These are phyloP conservation scores for Choreutis nemorana DNA, from an alignment of 2,888 invertebrate genomes.

Conservation along the genomic window DNA sequence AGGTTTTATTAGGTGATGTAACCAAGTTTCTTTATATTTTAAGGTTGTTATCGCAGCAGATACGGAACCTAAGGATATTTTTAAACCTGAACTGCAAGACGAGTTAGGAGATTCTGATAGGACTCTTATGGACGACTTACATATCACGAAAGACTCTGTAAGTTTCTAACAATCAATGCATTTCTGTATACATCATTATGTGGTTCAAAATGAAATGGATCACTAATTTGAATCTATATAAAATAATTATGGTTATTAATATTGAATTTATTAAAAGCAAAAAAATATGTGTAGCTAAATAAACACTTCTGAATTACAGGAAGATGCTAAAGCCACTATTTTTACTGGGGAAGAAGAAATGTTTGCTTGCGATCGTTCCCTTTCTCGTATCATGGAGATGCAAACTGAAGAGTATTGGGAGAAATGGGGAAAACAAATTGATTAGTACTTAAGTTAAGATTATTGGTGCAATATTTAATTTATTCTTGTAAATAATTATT, in stretches of 20 bases:
- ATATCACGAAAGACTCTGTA: conserved; percentile 79
- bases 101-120: conserved; percentile 79
- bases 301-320: conserved; percentile 51
- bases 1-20: conserved; percentile 4
- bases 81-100: conserved; percentile 58
- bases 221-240: not conserved
- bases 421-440: conserved; percentile 70
- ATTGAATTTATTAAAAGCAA: too few species aligned
- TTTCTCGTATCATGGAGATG: conserved; percentile 96
- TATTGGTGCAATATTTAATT: conserved; percentile 13
- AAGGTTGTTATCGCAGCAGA: conserved; percentile 88
- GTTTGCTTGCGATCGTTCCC: conserved; percentile 94
- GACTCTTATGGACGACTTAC: conserved; percentile 94
- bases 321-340: conserved; percentile 82
- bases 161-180: conserved; percentile 24
- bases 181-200: conserved; percentile 1
- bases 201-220: not conserved
- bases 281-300: too few species aligned
- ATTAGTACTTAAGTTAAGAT: conserved; percentile 18
- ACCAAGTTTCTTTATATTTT: conserved; percentile 8
- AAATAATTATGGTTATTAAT: not conserved
- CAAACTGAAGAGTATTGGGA: conserved; percentile 95
- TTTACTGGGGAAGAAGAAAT: conserved; percentile 98
- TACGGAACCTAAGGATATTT: conserved; percentile 78
- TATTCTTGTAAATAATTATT: conserved; percentile 8